phyloP scores from a whole-genome alignment of 2,888 invertebrate genomes.

The Physocephala rufipes region DNA sequence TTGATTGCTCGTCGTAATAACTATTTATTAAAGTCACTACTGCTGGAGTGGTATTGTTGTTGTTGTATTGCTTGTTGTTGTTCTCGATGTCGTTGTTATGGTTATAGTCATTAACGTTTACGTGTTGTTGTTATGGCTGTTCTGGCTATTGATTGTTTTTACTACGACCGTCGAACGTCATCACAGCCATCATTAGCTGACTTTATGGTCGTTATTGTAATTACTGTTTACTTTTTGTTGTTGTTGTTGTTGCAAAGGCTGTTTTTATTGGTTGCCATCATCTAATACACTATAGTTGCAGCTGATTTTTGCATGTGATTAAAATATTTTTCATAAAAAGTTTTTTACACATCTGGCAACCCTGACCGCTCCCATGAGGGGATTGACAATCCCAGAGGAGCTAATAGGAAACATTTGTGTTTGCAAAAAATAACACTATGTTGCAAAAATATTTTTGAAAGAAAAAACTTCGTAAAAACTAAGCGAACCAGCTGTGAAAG shows the following conservation, averaged over 20 bases:
- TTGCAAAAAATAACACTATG: too few relatives aligned
- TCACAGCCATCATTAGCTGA: too few relatives aligned
- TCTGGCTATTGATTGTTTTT: conserved; percentile 10
- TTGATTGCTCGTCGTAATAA: conserved; percentile 46
- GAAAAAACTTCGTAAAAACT: too few relatives aligned
- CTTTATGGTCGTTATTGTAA: conserved; percentile 23
- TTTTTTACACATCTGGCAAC: conserved; percentile 13
- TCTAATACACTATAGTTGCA: conserved; percentile 3
- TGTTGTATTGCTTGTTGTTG: conserved; percentile 15
- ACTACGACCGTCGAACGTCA: too few relatives aligned
- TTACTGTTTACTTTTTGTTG: too few relatives aligned
- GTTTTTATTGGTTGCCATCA: too few relatives aligned
- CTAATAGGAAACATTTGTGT: too few relatives aligned
- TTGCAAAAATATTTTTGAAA: not conserved
- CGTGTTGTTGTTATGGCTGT: not conserved
- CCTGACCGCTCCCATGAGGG: not conserved
- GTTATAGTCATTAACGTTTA: conserved; percentile 15
- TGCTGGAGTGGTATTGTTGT: conserved; percentile 15
- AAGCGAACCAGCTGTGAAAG: too few relatives aligned
- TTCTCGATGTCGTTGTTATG: conserved; percentile 26
- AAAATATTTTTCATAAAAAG: conserved; percentile 32
- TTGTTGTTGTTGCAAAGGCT: too few relatives aligned
- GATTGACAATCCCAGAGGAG: conserved; percentile 1
- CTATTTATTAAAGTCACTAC: conserved; percentile 31
- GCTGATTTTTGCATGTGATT: conserved; percentile 40